phyloP scores from a whole-genome alignment of 2,113 vertebrate species.

The Laterallus jamaicensis region DNA sequence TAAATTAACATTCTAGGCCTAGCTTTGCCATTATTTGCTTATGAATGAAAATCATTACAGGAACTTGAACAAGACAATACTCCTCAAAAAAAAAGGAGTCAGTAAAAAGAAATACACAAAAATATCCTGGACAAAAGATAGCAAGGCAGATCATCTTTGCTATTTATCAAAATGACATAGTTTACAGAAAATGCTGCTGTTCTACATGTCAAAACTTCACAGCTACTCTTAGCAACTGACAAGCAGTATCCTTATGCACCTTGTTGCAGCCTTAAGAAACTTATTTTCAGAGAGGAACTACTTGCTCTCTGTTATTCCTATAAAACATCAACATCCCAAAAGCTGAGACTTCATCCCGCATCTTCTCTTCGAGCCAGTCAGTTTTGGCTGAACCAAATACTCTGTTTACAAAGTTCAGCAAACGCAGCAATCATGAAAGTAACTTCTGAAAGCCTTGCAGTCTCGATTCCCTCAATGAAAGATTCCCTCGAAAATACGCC shows the following conservation, averaged over 20 bases:
- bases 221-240: not conserved
- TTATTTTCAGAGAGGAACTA: not conserved
- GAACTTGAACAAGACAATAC: not conserved
- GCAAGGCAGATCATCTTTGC: not conserved
- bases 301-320: not conserved
- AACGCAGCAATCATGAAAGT: not conserved
- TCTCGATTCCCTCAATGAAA: not conserved
- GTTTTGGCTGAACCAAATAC: not conserved
- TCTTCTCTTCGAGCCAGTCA: not conserved
- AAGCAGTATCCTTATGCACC: not conserved
- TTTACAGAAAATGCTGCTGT: not conserved
- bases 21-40: not conserved
- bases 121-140: not conserved
- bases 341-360: not conserved
- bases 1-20: not conserved
- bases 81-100: not conserved
- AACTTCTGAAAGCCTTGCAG: too few relatives aligned
- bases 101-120: not conserved
- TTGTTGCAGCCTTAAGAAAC: not conserved
- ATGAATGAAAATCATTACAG: constrained; percentile 4
- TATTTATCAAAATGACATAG: not conserved
- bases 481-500: not conserved
- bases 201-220: not conserved
- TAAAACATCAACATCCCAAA: not conserved
- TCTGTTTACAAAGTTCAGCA: not conserved